Base-by-base conservation (phyloP, 2,113 vertebrate genomes). In the Plectropomus leopardus region DNA sequence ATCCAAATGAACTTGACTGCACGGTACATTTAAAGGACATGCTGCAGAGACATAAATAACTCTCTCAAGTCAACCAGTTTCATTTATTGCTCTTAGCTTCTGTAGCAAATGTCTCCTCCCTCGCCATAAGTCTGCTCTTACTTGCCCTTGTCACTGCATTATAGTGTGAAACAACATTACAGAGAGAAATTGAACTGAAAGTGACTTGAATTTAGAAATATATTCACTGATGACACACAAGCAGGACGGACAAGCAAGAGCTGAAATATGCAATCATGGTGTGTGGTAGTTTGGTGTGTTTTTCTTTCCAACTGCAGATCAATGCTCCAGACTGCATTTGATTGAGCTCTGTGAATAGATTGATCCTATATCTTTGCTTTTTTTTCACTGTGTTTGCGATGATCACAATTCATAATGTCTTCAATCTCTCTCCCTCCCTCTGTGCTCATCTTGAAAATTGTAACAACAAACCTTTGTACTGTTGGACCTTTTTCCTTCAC, bases 271-370 rank as follows among this genome's bases (percentile, higher is more conserved):
- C 68, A 48, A 51, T 64, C 42, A 21, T 53, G 19, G 24, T 80
- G 50, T 71, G 72, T 86, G 72, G 32, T 68, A 36, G 34, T 80
- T 72, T 68, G 70, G 63, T 70, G 82, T 85, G 68, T 66, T 85
- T 88, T 85, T 82, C 53, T 78, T 53, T 86, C 34, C 45, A 34
- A 55, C 68, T 82, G 91, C 92, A 92, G 82, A 94, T 93, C 90
- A 93, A 91, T 90, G 88, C 86, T 55, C 64, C 72, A 17, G 11
- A 36, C 54, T 84, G 88, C 75, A 82, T 87, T 89, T 89, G 88
- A 91, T 91, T 88, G 85, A 70, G 82, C 86, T 19, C 8, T 85
- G 84, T 75, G 57, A 64, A 32, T 71, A 83, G 65, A 75, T n/a
- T 48, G 21, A 47, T 78, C 15, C 32, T 73, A 42, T 45, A 61